Evolutionary conservation across 2,113 vertebrate species (phyloP), one percentile per base, ranked within the genome.

Genomic region (Monarcha castaneiventris): DNA sequence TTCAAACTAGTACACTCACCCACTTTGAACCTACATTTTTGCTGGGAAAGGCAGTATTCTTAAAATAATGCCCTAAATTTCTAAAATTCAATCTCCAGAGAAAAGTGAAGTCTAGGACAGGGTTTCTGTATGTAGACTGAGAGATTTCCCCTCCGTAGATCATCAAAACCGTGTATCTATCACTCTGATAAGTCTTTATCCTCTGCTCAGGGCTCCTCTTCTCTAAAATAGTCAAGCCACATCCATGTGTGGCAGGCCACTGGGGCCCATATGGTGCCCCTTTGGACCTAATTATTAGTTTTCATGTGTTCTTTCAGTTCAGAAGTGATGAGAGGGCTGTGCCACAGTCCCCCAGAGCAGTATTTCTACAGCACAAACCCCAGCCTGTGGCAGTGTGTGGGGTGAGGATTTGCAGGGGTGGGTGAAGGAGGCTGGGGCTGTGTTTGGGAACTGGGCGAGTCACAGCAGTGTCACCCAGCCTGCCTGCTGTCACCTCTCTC

Each of bases 361-460:
- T 11, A 21, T 15, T 51, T 79, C 84, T 39, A 37, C 26, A 26
- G 30, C 37, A 67, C 8, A 32, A 32, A 14, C 3, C 22, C 23
- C 63, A 43, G 41, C 3, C 37, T 4, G 2, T 43, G 58, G 15
- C 30, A 18, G 18, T 0, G 4, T 32, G 19, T 7, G 33, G 10
- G 10, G 18, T 41, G 51, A 64, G 64, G 16, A 18, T 37, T 51
- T 16, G 10, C 21, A 91, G 61, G n/a, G 21, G 0, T 22, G 22
- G 15, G 21, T 10, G 26, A 51, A 64, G 44, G 23, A 64, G 46
- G 29, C 18, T 74, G 66, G 29, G 33, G 33, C 20, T 68, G 26
- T 20, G 41, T 41, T 39, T 55, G 72, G 39, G 56, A 44, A 8
- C 22, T 6, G 17, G 20, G 23, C 16, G 32, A 46, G 16, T 33